Evolutionary conservation across 2,888 invertebrate species (phyloP).

Genomic region (Orthosia gracilis): DNA sequence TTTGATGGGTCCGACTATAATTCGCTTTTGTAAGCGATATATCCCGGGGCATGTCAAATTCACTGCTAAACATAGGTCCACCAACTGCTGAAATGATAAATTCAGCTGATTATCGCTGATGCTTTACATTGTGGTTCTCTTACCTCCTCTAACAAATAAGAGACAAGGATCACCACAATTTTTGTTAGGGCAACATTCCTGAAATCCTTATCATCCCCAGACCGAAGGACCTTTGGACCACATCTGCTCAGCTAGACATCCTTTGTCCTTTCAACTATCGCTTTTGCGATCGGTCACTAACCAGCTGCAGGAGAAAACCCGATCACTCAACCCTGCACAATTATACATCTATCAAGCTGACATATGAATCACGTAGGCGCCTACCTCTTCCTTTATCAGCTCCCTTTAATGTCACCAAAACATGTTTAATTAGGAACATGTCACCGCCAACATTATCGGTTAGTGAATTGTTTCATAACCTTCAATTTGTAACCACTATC

Average conservation of each 20-base stretch:
- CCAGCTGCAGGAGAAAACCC: neutral
- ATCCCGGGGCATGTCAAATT: too few relatives aligned
- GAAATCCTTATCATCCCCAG: neutral
- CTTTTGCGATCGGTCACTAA: neutral
- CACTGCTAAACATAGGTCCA: too few relatives aligned
- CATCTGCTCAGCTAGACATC: neutral
- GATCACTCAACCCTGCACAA: neutral
- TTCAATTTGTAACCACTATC: slow-evolving; percentile 37
- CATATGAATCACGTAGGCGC: neutral
- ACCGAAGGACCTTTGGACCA: neutral
- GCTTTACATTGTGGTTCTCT: neutral
- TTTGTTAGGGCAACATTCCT: neutral
- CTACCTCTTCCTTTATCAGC: neutral
- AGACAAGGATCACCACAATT: neutral
- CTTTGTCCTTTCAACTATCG: neutral
- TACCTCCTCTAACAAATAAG: too few relatives aligned
- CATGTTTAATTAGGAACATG: slow-evolving; percentile 14
- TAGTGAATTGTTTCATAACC: slow-evolving; percentile 18
- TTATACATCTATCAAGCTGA: neutral
- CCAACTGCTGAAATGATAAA: too few relatives aligned
- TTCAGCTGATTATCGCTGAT: neutral
- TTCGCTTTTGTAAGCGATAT: too few relatives aligned
- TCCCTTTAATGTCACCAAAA: neutral
- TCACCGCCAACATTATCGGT: slow-evolving; percentile 14
- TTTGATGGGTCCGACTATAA: neutral